Conservation (phyloP, 1,140 invertebrate species). For the Dreissena polymorpha region DNA sequence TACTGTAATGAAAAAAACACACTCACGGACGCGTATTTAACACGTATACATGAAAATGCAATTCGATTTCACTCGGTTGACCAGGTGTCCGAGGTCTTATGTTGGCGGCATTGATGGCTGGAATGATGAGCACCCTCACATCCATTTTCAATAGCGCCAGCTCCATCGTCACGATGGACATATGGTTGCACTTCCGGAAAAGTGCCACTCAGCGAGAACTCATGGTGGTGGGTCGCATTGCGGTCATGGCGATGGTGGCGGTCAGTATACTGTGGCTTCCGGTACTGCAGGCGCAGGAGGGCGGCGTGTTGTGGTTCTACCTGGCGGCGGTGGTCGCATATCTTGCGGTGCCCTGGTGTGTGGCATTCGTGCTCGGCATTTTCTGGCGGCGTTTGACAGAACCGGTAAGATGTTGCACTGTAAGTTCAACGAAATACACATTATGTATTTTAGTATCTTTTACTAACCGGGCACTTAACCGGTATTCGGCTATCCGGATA, state of each 20-base stretch:
- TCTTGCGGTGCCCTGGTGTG: slow-evolving; percentile 81
- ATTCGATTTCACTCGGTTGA: slow-evolving; percentile 2
- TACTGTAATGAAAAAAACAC: background rate
- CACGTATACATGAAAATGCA: background rate
- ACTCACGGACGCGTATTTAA: background rate
- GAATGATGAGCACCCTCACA: slow-evolving; percentile 81
- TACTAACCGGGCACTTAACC: too few relatives aligned
- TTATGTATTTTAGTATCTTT: too few relatives aligned
- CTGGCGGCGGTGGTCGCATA: slow-evolving; percentile 81
- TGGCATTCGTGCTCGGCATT: slow-evolving; percentile 81
- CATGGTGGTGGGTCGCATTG: slow-evolving; percentile 80
- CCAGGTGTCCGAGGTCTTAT: slow-evolving; percentile 79
- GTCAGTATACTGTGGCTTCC: slow-evolving; percentile 82
- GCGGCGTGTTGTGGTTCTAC: slow-evolving; percentile 81
- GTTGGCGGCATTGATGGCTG: slow-evolving; percentile 81
- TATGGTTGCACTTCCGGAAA: slow-evolving; percentile 78
- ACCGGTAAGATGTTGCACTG: slow-evolving; percentile 70
- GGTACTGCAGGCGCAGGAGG: slow-evolving; percentile 79
- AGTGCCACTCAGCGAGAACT: slow-evolving; percentile 78
- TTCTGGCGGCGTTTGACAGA: slow-evolving; percentile 80
- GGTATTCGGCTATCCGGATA: too few relatives aligned
- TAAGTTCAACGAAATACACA: background rate
- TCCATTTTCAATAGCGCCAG: slow-evolving; percentile 82
- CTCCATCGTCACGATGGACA: slow-evolving; percentile 82
- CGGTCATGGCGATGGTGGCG: slow-evolving; percentile 80